Conservation (phyloP, 1,140 invertebrate genomes). For the Drosophila takahashii region DNA sequence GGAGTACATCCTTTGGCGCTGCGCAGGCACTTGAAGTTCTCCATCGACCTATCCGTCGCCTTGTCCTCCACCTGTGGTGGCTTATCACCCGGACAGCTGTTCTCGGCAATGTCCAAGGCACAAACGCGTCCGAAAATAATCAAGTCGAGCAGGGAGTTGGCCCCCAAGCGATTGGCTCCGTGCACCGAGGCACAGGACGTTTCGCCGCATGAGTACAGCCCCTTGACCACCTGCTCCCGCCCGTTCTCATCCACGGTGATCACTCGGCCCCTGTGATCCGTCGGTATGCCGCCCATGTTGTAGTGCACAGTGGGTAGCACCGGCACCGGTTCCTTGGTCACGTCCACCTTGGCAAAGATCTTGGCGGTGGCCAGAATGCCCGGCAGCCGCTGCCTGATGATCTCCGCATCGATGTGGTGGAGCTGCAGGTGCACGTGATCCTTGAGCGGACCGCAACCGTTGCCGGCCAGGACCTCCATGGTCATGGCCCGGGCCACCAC, state of each 20-base stretch:
- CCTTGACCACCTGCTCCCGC: slow-evolving; percentile 89
- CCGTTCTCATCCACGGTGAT: slow-evolving; percentile 84
- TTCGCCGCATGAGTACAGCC: slow-evolving; percentile 91
- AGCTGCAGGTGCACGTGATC: slow-evolving; percentile 98
- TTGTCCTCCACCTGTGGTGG: slow-evolving; percentile 90
- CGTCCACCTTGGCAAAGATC: slow-evolving; percentile 99
- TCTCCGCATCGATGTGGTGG: slow-evolving; percentile 97
- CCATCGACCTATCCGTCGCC: slow-evolving; percentile 95
- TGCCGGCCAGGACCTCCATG: slow-evolving; percentile 97
- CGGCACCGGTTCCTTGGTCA: slow-evolving; percentile 98
- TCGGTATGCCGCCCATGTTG: slow-evolving; percentile 99
- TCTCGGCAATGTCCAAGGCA: slow-evolving; percentile 95
- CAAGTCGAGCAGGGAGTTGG: slow-evolving; percentile 98
- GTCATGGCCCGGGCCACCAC: slow-evolving; percentile 99
- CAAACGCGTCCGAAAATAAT: slow-evolving; percentile 98
- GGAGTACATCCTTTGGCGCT: slow-evolving; percentile 91
- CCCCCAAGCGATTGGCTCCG: slow-evolving; percentile 98
- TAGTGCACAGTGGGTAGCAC: slow-evolving; percentile 99
- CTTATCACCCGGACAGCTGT: slow-evolving; percentile 90
- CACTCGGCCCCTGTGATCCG: slow-evolving; percentile 97
- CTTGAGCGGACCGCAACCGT: slow-evolving; percentile 97
- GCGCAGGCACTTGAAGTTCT: slow-evolving; percentile 93
- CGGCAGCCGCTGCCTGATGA: slow-evolving; percentile 91
- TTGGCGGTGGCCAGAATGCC: slow-evolving; percentile 96
- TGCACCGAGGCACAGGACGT: slow-evolving; percentile 95